Conservation (phyloP, 2,888 invertebrate species). For the Drosophila helvetica region DNA sequence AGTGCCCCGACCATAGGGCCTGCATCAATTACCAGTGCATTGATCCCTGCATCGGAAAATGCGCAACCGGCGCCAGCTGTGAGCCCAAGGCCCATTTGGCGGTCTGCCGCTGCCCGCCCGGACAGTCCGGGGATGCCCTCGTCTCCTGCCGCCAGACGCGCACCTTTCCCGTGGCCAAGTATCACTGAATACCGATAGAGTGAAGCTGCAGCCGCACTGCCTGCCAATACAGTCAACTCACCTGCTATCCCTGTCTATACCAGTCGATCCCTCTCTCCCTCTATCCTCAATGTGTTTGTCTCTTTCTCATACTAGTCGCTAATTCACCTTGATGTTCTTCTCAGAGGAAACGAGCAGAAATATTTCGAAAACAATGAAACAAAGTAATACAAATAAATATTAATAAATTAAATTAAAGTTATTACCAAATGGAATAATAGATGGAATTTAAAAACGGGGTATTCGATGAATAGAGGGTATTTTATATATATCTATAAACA, state of each 20-base stretch:
- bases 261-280: not conserved
- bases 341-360: slow-evolving; percentile 4
- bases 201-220: slow-evolving; percentile 61
- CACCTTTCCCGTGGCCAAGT: slow-evolving; percentile 82
- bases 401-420: slow-evolving; percentile 3
- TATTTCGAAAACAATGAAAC: slow-evolving; percentile 1
- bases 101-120: slow-evolving; percentile 91
- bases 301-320: slow-evolving; percentile 37
- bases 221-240: slow-evolving; percentile 49
- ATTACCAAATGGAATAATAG: not conserved
- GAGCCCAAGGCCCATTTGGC: slow-evolving; percentile 91
- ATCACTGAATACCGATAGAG: slow-evolving; percentile 59
- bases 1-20: slow-evolving; percentile 90
- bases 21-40: slow-evolving; percentile 91
- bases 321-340: slow-evolving; percentile 29
- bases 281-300: slow-evolving; percentile 3
- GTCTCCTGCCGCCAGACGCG: slow-evolving; percentile 85
- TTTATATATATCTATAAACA: too few species aligned
- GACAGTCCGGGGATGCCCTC: slow-evolving; percentile 86
- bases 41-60: slow-evolving; percentile 91
- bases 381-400: slow-evolving; percentile 26
- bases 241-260: not conserved
- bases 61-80: slow-evolving; percentile 90
- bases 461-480: too few species aligned
- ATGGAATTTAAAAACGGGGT: too few species aligned